Base-by-base conservation (phyloP, 2,888 invertebrate genomes). In the Cyaniris semiargus region DNA sequence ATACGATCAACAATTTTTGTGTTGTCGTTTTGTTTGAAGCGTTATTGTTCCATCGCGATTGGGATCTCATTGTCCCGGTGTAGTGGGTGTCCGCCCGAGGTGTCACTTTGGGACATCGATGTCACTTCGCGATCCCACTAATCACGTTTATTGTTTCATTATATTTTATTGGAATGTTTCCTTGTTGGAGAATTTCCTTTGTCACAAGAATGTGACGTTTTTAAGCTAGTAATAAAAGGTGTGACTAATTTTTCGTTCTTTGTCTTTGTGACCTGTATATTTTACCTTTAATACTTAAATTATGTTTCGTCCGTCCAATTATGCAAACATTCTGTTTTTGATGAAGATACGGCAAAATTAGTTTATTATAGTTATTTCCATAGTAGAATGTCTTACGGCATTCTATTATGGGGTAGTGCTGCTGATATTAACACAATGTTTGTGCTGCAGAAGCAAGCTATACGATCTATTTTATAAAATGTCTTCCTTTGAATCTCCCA, bases 1-100 rank as follows among this genome's bases (percentile, higher is more conserved):
- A 66, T 66, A 66, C 66, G 18, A 66, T 66, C 66, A 31, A 66
- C 66, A 27, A 66, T 66, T 66, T 66, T 74, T 74, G 72, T 74
- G 53, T 74, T 48, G 53, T 48, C 8, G 72, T 72, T 72, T 72
- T 74, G 74, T 74, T 74, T 74, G 18, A 48, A 38, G 48, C 38
- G 44, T 48, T 74, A 74, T 48, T 74, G 74, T 72, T 44, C 72
- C 44, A 18, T 53, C 23, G 53, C 44, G 74, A 74, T 74, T 74
- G 74, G 53, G 74, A 74, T 74, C 74, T 74, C 27, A 74, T 74
- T 74, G 72, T 72, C 60, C 60, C 21, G 15, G 5, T 53, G 66
- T 31, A 31, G 66, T 66, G 66, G 27, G 66, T 27, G 66, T 66
- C 27, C 44, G 10, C 44, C 44, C 10, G 44, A 44, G 23, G 60